Conservation (phyloP, 2,797 vertebrate genomes). For the Myotis planiceps region DNA sequence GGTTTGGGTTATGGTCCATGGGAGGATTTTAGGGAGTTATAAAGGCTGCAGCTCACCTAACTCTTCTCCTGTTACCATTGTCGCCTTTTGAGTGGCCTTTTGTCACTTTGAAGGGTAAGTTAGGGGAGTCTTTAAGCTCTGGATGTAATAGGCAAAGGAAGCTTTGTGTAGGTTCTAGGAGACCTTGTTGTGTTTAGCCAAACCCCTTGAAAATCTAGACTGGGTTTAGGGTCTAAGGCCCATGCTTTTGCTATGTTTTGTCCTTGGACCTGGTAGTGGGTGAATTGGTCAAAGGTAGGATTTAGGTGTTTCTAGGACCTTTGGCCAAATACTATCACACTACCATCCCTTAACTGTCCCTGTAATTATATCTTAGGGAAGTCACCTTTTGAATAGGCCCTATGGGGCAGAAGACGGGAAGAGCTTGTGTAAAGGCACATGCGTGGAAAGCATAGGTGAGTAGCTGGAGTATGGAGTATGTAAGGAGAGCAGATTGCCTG, state of each 20-base stretch:
- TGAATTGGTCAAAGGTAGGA: not conserved
- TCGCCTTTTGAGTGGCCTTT: not conserved
- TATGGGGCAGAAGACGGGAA: not conserved
- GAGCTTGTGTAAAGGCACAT: not conserved
- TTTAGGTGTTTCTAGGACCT: not conserved
- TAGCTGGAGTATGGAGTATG: not conserved
- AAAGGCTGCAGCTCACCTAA: not conserved
- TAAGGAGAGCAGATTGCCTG: not conserved
- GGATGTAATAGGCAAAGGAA: not conserved
- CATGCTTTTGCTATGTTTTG: not conserved
- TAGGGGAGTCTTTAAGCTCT: not conserved
- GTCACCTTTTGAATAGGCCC: not conserved
- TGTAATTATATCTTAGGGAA: not conserved
- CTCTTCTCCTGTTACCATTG: not conserved
- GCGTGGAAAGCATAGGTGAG: not conserved
- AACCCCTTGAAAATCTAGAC: not conserved
- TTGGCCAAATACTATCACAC: not conserved
- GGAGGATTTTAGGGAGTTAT: not conserved
- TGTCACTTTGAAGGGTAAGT: not conserved
- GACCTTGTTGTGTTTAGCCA: not conserved
- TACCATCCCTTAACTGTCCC: not conserved
- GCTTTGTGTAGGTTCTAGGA: not conserved
- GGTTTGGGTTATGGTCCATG: not conserved
- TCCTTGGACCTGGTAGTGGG: not conserved
- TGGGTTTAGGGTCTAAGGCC: not conserved